Evolutionary conservation across 1,140 invertebrate genomes (phyloP), one percentile per base, ranked within the genome.

Genomic region (Cyphomyrmex costatus): DNA sequence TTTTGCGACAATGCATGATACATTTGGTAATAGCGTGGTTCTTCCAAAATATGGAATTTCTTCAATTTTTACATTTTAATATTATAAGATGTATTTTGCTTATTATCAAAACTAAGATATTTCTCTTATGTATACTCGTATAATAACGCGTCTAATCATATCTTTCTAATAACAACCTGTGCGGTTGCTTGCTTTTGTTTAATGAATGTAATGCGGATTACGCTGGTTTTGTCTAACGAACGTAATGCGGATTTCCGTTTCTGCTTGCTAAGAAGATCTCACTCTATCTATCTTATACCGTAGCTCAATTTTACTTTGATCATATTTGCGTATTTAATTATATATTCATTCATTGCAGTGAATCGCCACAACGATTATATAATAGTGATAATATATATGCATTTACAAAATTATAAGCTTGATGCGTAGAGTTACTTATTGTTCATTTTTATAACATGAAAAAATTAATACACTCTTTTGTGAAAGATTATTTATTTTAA

Each of bases 161-260:
- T 24, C 24, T 83, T 73, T 73, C 36, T 49, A 60, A 1, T 46
- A 21, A 83, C 27, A 53, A 73, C 56, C 30, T 24, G 12, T 58
- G 24, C 14, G 24, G 30, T 56, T 70, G 30, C 30, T 73, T 73
- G 51, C 33, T 60, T 30, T 68, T 60, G 33, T 58, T 58, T 73
- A 58, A 82, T 82, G 33, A 46, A 71, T 12, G 0, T 79, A 80
- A 80, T 42, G 30, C 12, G 21, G 65, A 56, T 79, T 79, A 53
- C 16, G 30, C n/a, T 68, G 19, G n/a, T 66, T 66, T 36, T 42
- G 46, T 21, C 16, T 68, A 68, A 68, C 51, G 8, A 70, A 70
- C 3, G 12, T 60, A 60, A 53, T 68, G 12, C 30, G 33, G 30
- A 42, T 70, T 66, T 21, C 33, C 6, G 21, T 58, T 21, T 3